phyloP scores from a whole-genome alignment of 2,888 invertebrate species.

The Atethmia centrago region DNA sequence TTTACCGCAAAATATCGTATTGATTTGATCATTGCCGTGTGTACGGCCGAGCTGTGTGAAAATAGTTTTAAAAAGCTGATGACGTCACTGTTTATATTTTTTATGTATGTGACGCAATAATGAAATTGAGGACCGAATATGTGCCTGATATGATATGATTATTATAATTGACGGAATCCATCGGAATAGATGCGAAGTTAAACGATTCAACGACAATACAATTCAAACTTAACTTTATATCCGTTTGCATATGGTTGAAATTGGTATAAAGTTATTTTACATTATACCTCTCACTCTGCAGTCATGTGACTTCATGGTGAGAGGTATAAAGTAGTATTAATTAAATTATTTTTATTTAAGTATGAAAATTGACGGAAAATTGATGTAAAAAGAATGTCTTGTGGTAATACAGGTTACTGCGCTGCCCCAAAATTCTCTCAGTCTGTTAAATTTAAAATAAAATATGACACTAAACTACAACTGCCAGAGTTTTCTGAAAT shows the following conservation, averaged over 20 bases:
- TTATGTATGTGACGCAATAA: not conserved
- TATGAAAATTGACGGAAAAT: not conserved
- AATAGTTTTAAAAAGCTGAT: not conserved
- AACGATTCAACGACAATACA: not conserved
- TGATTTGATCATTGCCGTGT: not conserved
- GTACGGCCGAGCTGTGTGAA: not conserved
- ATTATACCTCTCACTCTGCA: not conserved
- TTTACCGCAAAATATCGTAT: not conserved
- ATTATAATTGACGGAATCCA: slow-evolving; percentile 10
- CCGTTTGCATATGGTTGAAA: not conserved
- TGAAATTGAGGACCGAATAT: slow-evolving; percentile 36
- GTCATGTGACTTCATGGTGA: too few relatives aligned
- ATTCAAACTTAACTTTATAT: not conserved
- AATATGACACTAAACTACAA: not conserved
- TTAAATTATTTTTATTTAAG: too few relatives aligned
- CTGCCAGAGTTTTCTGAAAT: not conserved
- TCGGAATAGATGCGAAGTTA: not conserved
- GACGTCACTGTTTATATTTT: not conserved
- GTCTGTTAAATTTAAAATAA: not conserved
- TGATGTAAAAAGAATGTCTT: not conserved
- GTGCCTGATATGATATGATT: slow-evolving; percentile 24
- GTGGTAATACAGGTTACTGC: not conserved
- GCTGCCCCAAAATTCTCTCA: not conserved
- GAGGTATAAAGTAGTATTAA: too few relatives aligned
- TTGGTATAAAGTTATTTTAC: not conserved